Evolutionary conservation across 2,113 vertebrate genomes (phyloP), one percentile per base, ranked within the genome.

Genomic region (Lophochroa leadbeateri): DNA sequence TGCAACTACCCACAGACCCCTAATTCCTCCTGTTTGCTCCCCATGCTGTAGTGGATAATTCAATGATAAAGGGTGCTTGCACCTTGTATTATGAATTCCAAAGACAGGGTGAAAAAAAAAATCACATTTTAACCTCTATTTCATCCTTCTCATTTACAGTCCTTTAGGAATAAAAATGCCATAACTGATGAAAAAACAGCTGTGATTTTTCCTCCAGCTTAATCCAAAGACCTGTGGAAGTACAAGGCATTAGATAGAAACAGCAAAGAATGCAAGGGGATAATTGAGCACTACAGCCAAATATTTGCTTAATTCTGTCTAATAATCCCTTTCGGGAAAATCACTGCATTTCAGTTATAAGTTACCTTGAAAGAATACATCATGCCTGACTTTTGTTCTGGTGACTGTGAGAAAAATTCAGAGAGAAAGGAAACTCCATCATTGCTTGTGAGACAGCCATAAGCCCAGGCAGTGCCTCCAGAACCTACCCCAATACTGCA

Each of bases 391-490:
- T 61, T 71, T 18, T 65, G 12, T 71, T 88, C 44, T 67, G 33
- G 11, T 61, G 44, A 37, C 9, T 31, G 39, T 17, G 2, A 2
- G 68, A 49, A 80, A 88, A 88, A 53, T 5, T 14, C 5, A 15
- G 23, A 41, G 28, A 67, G 81, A 77, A 67, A 57, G 10, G 11
- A 49, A 77, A 44, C 24, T 71, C 27, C 11, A 15, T 49, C 21
- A 37, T 44, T 72, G 16, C 18, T 25, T 24, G 8, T 33, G 41
- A 65, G 37, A 41, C 4, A 8, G 41, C 16, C 0, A 0, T 76
- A 55, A 72, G 16, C 8, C 33, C 25, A 43, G 8, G 47, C 35
- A 61, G 27, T 3, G 3, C 33, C 31, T 55, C 0, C 0, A 76
- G 39, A 58, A 71, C 10, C 9, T 9, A 27, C 17, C 24, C 37